Evolutionary conservation across 35 echinoderm and acorn worm species (phyloP).

Genomic region (Anneissia japonica): DNA sequence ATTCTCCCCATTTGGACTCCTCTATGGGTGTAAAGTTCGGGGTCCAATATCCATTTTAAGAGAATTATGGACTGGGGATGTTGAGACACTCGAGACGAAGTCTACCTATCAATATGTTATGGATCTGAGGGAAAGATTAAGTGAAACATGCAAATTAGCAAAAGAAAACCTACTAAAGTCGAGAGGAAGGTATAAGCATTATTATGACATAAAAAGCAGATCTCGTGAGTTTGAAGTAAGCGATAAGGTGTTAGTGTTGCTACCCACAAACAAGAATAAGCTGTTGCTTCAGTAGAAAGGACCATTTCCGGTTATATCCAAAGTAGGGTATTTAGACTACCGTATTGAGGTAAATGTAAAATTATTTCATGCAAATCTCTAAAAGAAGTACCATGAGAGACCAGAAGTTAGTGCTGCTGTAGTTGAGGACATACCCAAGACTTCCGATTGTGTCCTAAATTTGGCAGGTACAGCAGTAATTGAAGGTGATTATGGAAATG

Average conservation of each 20-base stretch:
- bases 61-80: constrained; percentile 47
- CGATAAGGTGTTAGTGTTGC: constrained; percentile 39
- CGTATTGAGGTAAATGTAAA: constrained; percentile 11
- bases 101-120: constrained; percentile 46
- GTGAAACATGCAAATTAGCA: constrained; percentile 30
- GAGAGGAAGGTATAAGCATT: not conserved
- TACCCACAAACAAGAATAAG: constrained; percentile 12
- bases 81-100: constrained; percentile 23
- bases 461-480: not conserved
- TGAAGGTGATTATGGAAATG: not conserved
- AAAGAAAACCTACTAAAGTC: not conserved
- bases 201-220: constrained; percentile 34
- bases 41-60: constrained; percentile 59
- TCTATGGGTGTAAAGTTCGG: constrained; percentile 42
- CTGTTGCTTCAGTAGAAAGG: constrained; percentile 36
- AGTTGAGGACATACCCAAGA: too few relatives aligned
- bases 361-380: constrained; percentile 29
- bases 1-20: constrained; percentile 56
- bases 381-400: constrained; percentile 19
- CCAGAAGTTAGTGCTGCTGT: not conserved
- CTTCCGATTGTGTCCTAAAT: not conserved
- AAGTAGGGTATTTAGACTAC: constrained; percentile 18
- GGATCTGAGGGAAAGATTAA: constrained; percentile 3
- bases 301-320: constrained; percentile 15
- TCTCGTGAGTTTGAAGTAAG: constrained; percentile 15